phyloP scores from a whole-genome alignment of 2,113 vertebrate species.

The Hippoglossus stenolepis region DNA sequence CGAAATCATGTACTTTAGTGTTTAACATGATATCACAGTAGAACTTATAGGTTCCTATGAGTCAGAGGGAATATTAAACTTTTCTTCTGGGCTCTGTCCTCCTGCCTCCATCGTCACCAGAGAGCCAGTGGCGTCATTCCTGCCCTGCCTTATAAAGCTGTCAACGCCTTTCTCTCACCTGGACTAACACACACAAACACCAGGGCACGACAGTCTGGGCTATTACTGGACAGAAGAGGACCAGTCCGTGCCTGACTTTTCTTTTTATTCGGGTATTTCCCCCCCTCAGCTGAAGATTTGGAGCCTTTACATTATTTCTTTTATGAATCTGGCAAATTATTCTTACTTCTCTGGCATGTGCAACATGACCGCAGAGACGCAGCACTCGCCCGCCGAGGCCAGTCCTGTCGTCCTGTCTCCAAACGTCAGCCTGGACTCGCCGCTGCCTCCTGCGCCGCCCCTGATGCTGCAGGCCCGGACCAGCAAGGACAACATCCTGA shows the following conservation, averaged over 20 bases:
- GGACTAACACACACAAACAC: conserved; percentile 69
- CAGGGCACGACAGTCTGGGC: conserved; percentile 25
- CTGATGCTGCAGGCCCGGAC: conserved; percentile 75
- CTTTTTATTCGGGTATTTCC: conserved; percentile 1
- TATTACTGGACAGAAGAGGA: not conserved
- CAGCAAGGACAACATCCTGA: conserved; percentile 74
- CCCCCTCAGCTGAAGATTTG: conserved; percentile 18
- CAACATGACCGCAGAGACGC: conserved; percentile 87
- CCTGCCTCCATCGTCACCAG: conserved; percentile 64
- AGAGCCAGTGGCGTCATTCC: conserved; percentile 75
- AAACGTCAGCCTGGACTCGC: conserved; percentile 80
- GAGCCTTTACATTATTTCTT: conserved; percentile 49
- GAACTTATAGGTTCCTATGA: not conserved
- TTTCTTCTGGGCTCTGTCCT: conserved; percentile 25
- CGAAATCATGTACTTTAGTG: not conserved
- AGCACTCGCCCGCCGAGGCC: conserved; percentile 79
- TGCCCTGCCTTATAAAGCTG: conserved; percentile 78
- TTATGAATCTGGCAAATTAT: conserved; percentile 88
- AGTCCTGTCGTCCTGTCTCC: conserved; percentile 84
- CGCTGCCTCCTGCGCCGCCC: conserved; percentile 69
- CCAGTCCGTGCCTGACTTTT: not conserved
- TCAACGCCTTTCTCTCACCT: conserved; percentile 81
- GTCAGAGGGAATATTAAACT: not conserved
- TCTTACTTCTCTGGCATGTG: conserved; percentile 85
- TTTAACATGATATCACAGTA: no score